A percentile compares a stretch with the other conserved stretches of the same genome.
phyloP scores from a whole-genome alignment of 2,797 vertebrate genomes.

The Muscicapa comitata region DNA sequence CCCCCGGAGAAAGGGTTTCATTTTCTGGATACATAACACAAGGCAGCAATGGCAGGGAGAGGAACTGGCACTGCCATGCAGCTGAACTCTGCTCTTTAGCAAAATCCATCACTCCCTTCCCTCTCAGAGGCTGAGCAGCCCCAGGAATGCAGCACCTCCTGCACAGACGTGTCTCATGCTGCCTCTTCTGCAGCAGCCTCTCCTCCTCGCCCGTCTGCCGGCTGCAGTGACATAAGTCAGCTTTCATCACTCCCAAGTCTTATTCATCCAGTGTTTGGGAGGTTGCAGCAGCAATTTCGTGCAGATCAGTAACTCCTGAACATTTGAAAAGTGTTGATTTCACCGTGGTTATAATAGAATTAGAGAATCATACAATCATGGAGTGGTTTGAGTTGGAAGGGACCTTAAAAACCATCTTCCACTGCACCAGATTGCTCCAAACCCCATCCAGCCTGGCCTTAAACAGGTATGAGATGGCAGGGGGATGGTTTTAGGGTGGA shows the following conservation, averaged over 20 bases:
- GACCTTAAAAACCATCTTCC: neutral
- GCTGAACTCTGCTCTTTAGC: neutral
- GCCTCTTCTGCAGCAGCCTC: neutral
- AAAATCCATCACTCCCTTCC: neutral
- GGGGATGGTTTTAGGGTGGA: neutral
- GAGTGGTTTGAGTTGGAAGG: neutral
- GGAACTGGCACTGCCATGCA: neutral
- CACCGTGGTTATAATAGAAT: neutral
- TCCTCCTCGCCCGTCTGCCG: neutral
- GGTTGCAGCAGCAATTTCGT: neutral
- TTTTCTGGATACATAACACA: neutral
- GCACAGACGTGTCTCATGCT: neutral
- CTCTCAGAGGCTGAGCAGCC: neutral
- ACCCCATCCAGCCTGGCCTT: neutral
- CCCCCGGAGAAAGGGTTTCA: neutral
- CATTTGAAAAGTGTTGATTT: neutral
- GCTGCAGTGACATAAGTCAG: neutral
- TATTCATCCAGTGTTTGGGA: neutral
- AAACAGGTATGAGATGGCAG: neutral
- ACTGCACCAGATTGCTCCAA: neutral
- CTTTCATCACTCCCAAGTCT: neutral
- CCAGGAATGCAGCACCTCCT: neutral
- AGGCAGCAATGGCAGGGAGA: rapidly evolving
- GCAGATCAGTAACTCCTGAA: neutral
- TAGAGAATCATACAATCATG: neutral